Evolutionary conservation across 2,113 vertebrate genomes (phyloP), one percentile per base, ranked within the genome.

Genomic region (Microtus oregoni): DNA sequence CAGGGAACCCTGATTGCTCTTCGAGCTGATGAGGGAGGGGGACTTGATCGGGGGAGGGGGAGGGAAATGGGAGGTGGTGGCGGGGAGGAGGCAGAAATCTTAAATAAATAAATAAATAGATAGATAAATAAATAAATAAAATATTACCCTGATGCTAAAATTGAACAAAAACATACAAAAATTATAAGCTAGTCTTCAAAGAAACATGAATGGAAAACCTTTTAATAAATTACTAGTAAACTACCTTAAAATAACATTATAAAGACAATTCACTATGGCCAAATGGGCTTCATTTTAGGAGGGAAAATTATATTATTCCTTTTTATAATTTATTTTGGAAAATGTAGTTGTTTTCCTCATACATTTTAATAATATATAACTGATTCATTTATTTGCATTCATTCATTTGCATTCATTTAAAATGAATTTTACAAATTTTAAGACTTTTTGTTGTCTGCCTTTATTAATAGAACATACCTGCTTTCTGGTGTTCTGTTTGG

Each of bases 401-500:
- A n/a, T 50, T 50, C 47, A n/a, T 67, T 87, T 90, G 13, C 72
- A 76, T 79, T 91, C 22, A n/a, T 52, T 50, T 67, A 67, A 47
- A 86, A 79, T 38, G 50, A 55, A 32, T 41, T 1, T 58, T 89
- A 32, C 52, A 38, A 72, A 93, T 86, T 87, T 81, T 14, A 73
- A 86, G 90, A 58, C 24, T 38, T 28, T 22, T 77, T 73, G 30
- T 78, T 91, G 15, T 82, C 11, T 52, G 32, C 32, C 47, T 92
- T 92, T 92, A 67, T 86, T 65, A 85, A 44, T 44, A 85, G 82
- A 90, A 38, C 92, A 61, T 76, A 94, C 67, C 38, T 55, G 58
- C 73, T 82, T 86, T 58, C 65, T 87, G 47, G 47, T 52, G 15
- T 30, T 81, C n/a, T 96, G 44, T 61, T 90, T 75, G 79, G 15